Evolutionary conservation across 2,888 invertebrate genomes (phyloP), one percentile per base, ranked within the genome.

Genomic region (Cheilosia variabilis): DNA sequence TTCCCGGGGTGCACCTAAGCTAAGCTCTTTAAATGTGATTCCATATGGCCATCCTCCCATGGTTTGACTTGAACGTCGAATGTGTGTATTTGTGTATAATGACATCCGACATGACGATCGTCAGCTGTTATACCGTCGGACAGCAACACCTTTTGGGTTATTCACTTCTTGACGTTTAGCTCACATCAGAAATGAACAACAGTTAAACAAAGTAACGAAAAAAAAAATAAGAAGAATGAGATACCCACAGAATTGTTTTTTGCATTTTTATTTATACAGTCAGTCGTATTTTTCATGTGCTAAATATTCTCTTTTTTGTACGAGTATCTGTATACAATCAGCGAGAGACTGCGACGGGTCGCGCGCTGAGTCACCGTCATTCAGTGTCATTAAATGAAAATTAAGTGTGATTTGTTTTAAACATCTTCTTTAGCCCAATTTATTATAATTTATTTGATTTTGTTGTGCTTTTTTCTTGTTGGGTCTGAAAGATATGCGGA

Each of bases 351-450:
- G 31, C 31, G 68, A 24, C 27, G 3, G 45, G 45, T 66, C 60
- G 65, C 72, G 52, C 45, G 81, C 78, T 72, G 72, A 83, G 57
- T 83, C 78, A 72, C 13, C 34, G 27, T 47, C 47, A 19, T 66
- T 2, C 55, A 53, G 45, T 53, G 73, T 69, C 72, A 73, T 83
- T 79, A 79, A 83, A 68, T 62, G 31, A 17, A 78, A 73, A 72
- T 83, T 79, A 63, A 69, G 57, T 83, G 68, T 69, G 62, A 69
- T 68, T 73, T 83, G 68, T 57, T 73, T 78, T 34, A 37, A 57
- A 69, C 58, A 53, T 62, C 45, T 78, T 83, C 62, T 43, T 83
- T 83, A 45, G 73, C 63, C 72, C 73, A 73, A 63, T 79, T 73
- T 57, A 52, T 52, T 24, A 24, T 52, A 52, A 52, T 52, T 52